These are phyloP conservation scores for Agonopterix arenella DNA, from an alignment of 2,888 invertebrate genomes.

Conservation along the genomic window DNA sequence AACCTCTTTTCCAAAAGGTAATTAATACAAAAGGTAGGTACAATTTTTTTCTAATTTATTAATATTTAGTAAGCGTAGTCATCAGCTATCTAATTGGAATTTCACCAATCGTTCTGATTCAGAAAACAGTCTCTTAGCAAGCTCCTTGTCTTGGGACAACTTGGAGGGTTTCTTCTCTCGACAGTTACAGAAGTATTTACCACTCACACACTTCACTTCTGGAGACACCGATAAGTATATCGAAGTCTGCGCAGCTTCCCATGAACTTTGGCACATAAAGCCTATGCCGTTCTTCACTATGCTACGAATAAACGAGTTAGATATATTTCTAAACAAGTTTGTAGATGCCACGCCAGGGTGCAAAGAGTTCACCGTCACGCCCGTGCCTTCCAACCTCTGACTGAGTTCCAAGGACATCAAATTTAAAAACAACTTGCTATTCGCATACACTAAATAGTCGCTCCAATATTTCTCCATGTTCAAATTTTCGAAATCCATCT, in stretches of 20 bases:
- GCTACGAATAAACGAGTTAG: slow-evolving; percentile 42
- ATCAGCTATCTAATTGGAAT: slow-evolving; percentile 23
- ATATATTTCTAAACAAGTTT: slow-evolving; percentile 79
- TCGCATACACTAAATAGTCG: slow-evolving; percentile 63
- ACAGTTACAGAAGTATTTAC: slow-evolving; percentile 81
- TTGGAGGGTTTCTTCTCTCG: slow-evolving; percentile 65
- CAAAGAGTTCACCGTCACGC: slow-evolving; percentile 82
- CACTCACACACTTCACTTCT: slow-evolving; percentile 76
- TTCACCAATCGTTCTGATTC: slow-evolving; percentile 78
- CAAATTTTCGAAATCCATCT: slow-evolving; percentile 61
- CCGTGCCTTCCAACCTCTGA: slow-evolving; percentile 72
- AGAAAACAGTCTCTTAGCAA: slow-evolving; percentile 79
- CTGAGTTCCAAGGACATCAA: slow-evolving; percentile 80
- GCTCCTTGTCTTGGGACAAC: slow-evolving; percentile 66
- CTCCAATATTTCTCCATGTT: slow-evolving; percentile 73
- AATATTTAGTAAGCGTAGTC: not conserved
- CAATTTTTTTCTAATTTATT: too few relatives aligned
- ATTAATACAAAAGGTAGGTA: too few relatives aligned
- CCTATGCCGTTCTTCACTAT: slow-evolving; percentile 36
- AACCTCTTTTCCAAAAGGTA: too few relatives aligned
- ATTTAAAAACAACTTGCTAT: slow-evolving; percentile 79
- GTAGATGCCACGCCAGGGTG: slow-evolving; percentile 85
- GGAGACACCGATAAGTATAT: slow-evolving; percentile 75
- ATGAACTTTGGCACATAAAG: slow-evolving; percentile 73
- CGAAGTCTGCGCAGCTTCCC: slow-evolving; percentile 81